Conservation (phyloP, 2,888 invertebrate genomes). For the Nemotelus pantherinus region DNA sequence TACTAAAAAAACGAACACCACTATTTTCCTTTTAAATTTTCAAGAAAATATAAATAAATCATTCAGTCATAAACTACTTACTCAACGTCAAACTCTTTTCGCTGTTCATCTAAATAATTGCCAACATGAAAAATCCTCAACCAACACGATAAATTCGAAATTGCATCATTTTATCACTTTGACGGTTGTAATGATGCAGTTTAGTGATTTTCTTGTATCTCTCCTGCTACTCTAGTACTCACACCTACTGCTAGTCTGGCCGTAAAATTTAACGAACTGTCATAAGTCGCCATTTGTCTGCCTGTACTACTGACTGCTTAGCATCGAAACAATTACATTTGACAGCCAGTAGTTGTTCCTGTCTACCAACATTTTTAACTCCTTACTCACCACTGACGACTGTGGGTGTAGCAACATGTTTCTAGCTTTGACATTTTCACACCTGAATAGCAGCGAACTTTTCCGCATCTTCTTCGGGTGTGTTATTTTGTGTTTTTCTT, state of each 20-base stretch:
- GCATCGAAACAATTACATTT: constrained; percentile 24
- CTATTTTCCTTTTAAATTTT: no score
- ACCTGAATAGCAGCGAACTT: constrained; percentile 4
- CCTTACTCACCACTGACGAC: background rate
- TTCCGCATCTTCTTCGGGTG: background rate
- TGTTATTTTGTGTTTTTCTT: constrained; percentile 16
- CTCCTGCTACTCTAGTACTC: no score
- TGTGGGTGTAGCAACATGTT: background rate
- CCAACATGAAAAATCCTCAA: no score
- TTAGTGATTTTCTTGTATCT: no score
- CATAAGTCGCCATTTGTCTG: constrained; percentile 1
- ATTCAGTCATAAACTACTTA: no score
- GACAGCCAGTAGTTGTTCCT: constrained; percentile 19
- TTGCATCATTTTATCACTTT: constrained; percentile 28
- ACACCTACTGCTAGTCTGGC: background rate
- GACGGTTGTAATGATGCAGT: background rate
- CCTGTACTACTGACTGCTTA: background rate
- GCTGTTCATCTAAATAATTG: no score
- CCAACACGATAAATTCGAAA: background rate
- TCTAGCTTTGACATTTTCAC: constrained; percentile 10
- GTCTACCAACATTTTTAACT: constrained; percentile 4
- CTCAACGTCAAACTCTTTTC: no score
- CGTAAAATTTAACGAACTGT: background rate
- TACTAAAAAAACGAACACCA: no score
- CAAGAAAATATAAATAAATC: no score